Base-by-base conservation (phyloP, 2,113 vertebrate species). In the Sinosuthora webbiana region DNA sequence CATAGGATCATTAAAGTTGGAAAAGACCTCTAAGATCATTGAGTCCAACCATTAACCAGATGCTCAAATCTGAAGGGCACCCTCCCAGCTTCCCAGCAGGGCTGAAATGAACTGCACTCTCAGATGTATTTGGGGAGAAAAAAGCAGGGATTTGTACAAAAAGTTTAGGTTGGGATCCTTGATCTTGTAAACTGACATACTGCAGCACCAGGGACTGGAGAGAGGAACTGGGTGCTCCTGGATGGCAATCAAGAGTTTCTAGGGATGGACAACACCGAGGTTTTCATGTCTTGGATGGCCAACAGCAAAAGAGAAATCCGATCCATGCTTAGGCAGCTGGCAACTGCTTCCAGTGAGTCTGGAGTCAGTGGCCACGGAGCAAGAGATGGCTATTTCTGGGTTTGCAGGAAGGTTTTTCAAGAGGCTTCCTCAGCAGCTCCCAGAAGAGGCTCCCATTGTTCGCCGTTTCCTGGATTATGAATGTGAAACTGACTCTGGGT, bases 401-500 rank as follows among this genome's bases (percentile, higher is more conserved):
- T 45, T 15, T 62, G 65, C 82, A 93, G 64, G 78, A 95, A 93
- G 74, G 78, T 80, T 69, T 68, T 92, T n/a, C 59, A 63, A 68
- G 39, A 90, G 33, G 56, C 24, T 94, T 93, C 80, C 87, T 89
- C 80, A 73, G 83, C 77, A 65, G 69, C 50, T 89, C 77, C 82
- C 90, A 67, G 59, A 94, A 87, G 76, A 87, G 24, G 37, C 11
- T 73, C 71, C 76, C 76, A 56, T 73, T 86, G 83, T 94, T 88
- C 0, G 0, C n/a, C 0, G 0, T 15, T 94, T 89, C 93, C 89
- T 67, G 69, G 31, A 64, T 27, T 10, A 19, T 8, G 1, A 8
- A 11, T 13, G 28, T 0, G 0, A 49, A 33, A 35, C n/a, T 15
- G 2, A 41, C 31, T 44, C 31, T 1, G 7, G 42, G 68, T 0